Percentiles rank a stretch among this genome's conserved stretches.
Evolutionary conservation across 2,888 invertebrate genomes (phyloP).

Genomic region (Monopis laevigella): DNA sequence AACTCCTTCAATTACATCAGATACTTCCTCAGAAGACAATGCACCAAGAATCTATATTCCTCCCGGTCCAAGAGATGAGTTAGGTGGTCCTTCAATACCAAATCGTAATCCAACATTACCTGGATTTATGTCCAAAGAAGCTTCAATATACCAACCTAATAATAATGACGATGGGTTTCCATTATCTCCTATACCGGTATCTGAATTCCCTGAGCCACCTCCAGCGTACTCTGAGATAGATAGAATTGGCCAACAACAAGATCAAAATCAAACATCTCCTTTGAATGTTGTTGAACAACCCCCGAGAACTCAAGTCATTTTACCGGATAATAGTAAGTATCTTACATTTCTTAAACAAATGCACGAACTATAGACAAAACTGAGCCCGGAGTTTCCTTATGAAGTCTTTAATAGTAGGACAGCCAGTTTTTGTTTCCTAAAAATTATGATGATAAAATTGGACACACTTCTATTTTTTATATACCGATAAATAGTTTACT

Average conservation of each 20-base stretch:
- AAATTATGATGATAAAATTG: too few species aligned
- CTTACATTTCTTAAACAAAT: neutral
- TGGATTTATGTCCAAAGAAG: constrained; percentile 25
- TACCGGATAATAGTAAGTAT: constrained; percentile 24
- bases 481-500: too few species aligned
- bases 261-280: neutral
- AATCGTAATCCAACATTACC: neutral
- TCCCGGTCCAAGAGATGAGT: neutral
- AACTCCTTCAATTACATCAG: neutral
- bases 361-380: too few species aligned
- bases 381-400: too few species aligned
- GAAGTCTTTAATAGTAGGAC: too few species aligned
- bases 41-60: constrained; percentile 1
- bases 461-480: too few species aligned
- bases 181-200: constrained; percentile 29
- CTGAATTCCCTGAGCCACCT: constrained; percentile 40
- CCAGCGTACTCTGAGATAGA: constrained; percentile 42
- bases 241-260: constrained; percentile 10
- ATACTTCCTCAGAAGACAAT: neutral
- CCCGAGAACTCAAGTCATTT: constrained; percentile 37
- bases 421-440: too few species aligned
- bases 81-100: neutral
- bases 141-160: constrained; percentile 26
- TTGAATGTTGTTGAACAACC: neutral
- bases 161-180: constrained; percentile 29